These are phyloP conservation scores for Metalampra italica DNA, from an alignment of 2,888 invertebrate species.

Conservation along the genomic window DNA sequence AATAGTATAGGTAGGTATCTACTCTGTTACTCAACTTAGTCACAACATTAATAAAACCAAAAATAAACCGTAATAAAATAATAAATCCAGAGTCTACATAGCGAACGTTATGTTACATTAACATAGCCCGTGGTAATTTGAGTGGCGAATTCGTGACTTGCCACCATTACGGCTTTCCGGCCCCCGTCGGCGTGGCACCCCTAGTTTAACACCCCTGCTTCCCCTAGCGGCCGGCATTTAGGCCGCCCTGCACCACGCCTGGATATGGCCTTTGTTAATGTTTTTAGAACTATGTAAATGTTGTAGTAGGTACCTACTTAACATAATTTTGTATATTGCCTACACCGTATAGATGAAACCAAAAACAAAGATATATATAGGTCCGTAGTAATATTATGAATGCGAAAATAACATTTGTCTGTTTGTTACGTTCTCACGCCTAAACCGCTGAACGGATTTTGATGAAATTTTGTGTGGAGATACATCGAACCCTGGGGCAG, in stretches of 20 bases:
- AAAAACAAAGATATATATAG: too few species aligned
- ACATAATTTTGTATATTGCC: background rate
- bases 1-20: too few species aligned
- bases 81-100: conserved; percentile 9
- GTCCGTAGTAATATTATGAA: background rate
- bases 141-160: conserved; percentile 61
- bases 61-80: conserved; percentile 9
- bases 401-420: too few species aligned
- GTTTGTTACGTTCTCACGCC: too few species aligned
- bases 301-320: too few species aligned
- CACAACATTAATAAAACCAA: background rate
- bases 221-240: conserved; percentile 41
- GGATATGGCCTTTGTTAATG: conserved; percentile 1
- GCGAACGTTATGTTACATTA: conserved; percentile 25
- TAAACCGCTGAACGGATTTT: too few species aligned
- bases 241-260: conserved; percentile 32
- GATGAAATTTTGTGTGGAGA: too few species aligned
- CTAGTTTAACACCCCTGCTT: conserved; percentile 20
- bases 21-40: too few species aligned
- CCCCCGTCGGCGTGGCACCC: conserved; percentile 17
- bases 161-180: conserved; percentile 63
- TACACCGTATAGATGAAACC: too few species aligned
- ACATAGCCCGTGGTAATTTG: conserved; percentile 43
- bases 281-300: conserved; percentile 7
- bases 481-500: too few species aligned